Conservation (phyloP, 1,140 invertebrate genomes). For the Drosophila setifemur region DNA sequence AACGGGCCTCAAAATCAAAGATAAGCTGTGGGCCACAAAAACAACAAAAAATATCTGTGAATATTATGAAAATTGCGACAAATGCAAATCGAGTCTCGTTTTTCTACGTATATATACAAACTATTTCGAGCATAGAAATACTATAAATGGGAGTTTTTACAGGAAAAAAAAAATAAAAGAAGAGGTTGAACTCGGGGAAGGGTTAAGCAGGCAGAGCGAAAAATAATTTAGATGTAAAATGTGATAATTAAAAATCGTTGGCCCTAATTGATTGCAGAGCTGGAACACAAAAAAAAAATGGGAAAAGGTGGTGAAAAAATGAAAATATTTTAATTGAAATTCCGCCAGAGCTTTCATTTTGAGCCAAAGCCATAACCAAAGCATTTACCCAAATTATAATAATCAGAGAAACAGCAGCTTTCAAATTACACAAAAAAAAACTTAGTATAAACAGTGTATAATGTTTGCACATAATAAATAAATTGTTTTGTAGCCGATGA, state of each 20-base stretch:
- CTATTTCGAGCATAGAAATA: slow-evolving; percentile 33
- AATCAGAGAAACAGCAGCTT: slow-evolving; percentile 33
- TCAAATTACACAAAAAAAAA: slow-evolving; percentile 8
- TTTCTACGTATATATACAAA: slow-evolving; percentile 46
- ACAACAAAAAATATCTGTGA: slow-evolving; percentile 16
- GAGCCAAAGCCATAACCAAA: slow-evolving; percentile 39
- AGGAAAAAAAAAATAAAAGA: not conserved
- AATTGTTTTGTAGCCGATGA: slow-evolving; percentile 32
- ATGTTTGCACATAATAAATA: slow-evolving; percentile 66
- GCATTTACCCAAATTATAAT: slow-evolving; percentile 61
- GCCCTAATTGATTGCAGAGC: slow-evolving; percentile 54
- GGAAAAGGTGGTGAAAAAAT: slow-evolving; percentile 8
- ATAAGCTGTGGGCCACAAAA: slow-evolving; percentile 27
- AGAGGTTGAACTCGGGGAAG: slow-evolving; percentile 11
- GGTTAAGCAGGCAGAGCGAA: not conserved
- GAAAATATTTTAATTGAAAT: slow-evolving; percentile 67
- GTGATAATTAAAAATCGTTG: slow-evolving; percentile 52
- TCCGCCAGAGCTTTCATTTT: slow-evolving; percentile 48
- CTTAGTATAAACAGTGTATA: slow-evolving; percentile 41
- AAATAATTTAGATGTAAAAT: slow-evolving; percentile 26
- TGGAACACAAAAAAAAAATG: not conserved
- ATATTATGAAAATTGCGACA: slow-evolving; percentile 59
- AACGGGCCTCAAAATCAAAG: slow-evolving; percentile 30
- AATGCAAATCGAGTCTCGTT: slow-evolving; percentile 56
- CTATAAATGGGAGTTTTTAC: slow-evolving; percentile 3